Percentiles rank a stretch among this genome's conserved stretches.
phyloP scores from a whole-genome alignment of 2,888 invertebrate genomes.

The Eledona agricola region DNA sequence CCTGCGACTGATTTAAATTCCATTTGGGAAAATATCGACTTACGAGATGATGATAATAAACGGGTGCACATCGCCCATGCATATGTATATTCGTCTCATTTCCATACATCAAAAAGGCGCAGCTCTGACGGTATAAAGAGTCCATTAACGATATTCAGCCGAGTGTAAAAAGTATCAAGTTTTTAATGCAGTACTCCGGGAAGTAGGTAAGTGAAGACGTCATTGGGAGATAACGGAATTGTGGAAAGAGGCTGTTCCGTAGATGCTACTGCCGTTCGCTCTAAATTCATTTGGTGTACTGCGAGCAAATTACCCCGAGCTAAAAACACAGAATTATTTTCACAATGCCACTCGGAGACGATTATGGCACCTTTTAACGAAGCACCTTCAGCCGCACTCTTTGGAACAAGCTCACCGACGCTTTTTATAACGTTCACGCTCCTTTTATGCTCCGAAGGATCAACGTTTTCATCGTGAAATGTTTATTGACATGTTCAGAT shows the following conservation, averaged over 20 bases:
- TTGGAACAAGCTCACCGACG: too few relatives aligned
- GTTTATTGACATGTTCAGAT: too few relatives aligned
- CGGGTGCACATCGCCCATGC: conserved; percentile 42
- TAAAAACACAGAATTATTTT: conserved; percentile 17
- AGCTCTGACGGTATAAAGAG: conserved; percentile 54
- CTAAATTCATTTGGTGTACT: conserved; percentile 46
- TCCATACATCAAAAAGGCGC: conserved; percentile 49
- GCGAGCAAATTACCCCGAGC: conserved; percentile 18
- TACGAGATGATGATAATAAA: conserved; percentile 45
- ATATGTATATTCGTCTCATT: conserved; percentile 42
- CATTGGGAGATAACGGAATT: conserved; percentile 57
- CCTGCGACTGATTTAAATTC: conserved; percentile 37
- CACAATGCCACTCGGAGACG: conserved; percentile 4
- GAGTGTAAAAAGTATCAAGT: conserved; percentile 62
- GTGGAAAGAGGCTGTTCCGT: conserved; percentile 50
- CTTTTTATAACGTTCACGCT: too few relatives aligned
- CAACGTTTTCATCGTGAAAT: too few relatives aligned
- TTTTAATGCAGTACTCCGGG: conserved; percentile 57
- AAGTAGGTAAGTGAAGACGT: conserved; percentile 58
- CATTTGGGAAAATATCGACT: conserved; percentile 49
- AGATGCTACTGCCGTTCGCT: conserved; percentile 46
- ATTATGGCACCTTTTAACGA: neutral
- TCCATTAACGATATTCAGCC: conserved; percentile 61
- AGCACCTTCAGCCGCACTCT: neutral
- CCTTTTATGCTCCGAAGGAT: too few relatives aligned